phyloP scores from a whole-genome alignment of 1,140 invertebrate genomes.

The Thereuonema tuberculata region DNA sequence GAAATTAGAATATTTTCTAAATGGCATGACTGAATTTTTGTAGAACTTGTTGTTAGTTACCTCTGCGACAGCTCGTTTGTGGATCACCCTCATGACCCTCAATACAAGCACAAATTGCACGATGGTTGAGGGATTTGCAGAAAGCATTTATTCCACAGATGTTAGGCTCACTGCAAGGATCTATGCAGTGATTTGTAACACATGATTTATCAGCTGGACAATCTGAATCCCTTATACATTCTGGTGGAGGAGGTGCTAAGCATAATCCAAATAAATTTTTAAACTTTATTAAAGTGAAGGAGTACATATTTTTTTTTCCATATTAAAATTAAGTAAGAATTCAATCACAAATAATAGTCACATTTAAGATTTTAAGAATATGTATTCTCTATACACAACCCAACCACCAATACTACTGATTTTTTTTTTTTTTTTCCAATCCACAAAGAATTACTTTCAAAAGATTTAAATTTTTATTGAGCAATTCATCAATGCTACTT shows the following conservation, averaged over 20 bases:
- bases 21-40: no score
- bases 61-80: constrained; percentile 18
- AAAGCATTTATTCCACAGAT: constrained; percentile 25
- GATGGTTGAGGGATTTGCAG: constrained; percentile 22
- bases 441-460: no score
- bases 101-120: constrained; percentile 23
- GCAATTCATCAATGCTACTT: no score
- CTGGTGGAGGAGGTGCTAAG: constrained; percentile 3
- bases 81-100: constrained; percentile 24
- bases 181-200: constrained; percentile 37
- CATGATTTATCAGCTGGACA: constrained; percentile 56
- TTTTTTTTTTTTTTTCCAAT: no score
- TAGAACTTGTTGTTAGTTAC: no score
- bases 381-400: no score
- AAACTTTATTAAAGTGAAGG: background rate
- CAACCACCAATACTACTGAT: no score
- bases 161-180: constrained; percentile 23
- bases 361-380: constrained; percentile 1
- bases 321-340: background rate
- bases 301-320: background rate
- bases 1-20: no score
- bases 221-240: constrained; percentile 33
- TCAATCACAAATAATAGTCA: background rate
- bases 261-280: no score
- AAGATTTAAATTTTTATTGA: no score